Evolutionary conservation across 2,888 invertebrate species (phyloP).

Genomic region (Caenorhabditis drosophilae): DNA sequence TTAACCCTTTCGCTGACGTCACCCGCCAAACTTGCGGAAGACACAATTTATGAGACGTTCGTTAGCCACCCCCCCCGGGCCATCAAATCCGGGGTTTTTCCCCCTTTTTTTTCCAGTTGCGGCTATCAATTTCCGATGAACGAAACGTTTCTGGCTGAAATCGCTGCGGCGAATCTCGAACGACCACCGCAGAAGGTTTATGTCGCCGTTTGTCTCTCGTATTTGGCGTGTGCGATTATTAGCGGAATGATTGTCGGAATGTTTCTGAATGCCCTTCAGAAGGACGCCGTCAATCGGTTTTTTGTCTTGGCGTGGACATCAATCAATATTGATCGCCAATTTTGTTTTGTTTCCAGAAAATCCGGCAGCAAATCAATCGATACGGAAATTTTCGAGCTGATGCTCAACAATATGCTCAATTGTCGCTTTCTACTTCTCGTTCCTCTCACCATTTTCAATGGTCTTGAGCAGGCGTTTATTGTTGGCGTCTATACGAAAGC

Average conservation of each 20-base stretch:
- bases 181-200: slow-evolving; percentile 78
- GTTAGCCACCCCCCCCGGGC: too few species aligned
- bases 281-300: slow-evolving; percentile 74
- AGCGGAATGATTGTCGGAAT: slow-evolving; percentile 86
- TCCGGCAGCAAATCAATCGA: slow-evolving; percentile 21
- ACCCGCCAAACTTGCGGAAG: slow-evolving; percentile 35
- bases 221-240: slow-evolving; percentile 83
- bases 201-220: slow-evolving; percentile 74
- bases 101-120: slow-evolving; percentile 54
- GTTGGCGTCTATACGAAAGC: slow-evolving; percentile 77
- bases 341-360: neutral
- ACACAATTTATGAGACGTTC: slow-evolving; percentile 57
- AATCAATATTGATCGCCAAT: neutral
- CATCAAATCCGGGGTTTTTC: too few species aligned
- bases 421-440: slow-evolving; percentile 78
- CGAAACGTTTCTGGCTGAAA: slow-evolving; percentile 39
- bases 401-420: slow-evolving; percentile 86
- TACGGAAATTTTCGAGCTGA: slow-evolving; percentile 72
- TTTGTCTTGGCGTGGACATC: too few species aligned
- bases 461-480: slow-evolving; percentile 95
- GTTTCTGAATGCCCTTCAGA: slow-evolving; percentile 87
- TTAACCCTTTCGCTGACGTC: slow-evolving; percentile 43
- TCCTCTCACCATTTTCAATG: slow-evolving; percentile 93
- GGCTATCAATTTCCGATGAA: slow-evolving; percentile 62
- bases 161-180: slow-evolving; percentile 72